Conservation (phyloP, 1,140 invertebrate species). For the Nymphalis io region DNA sequence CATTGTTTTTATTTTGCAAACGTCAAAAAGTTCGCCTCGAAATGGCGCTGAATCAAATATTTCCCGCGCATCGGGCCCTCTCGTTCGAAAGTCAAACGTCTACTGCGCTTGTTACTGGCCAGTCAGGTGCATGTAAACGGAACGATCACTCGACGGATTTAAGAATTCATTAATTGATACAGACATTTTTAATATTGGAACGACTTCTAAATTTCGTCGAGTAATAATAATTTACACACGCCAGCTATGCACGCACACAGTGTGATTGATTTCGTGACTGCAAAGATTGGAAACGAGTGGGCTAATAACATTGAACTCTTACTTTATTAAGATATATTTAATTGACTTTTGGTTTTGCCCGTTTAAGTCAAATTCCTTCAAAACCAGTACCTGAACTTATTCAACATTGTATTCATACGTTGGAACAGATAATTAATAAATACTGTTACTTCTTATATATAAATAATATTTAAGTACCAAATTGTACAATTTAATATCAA, state of each 20-base stretch:
- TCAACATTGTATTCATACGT: too few relatives aligned
- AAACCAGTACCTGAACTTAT: background rate
- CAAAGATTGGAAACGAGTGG: constrained; percentile 27
- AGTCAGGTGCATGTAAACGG: constrained; percentile 45
- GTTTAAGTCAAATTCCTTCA: background rate
- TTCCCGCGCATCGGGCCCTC: constrained; percentile 47
- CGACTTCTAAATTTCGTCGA: constrained; percentile 16
- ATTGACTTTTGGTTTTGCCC: background rate
- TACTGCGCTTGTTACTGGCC: constrained; percentile 57
- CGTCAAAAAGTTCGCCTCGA: constrained; percentile 36
- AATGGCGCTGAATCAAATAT: constrained; percentile 36
- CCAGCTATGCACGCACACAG: constrained; percentile 1
- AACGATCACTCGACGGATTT: constrained; percentile 54
- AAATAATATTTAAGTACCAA: too few relatives aligned
- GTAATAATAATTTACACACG: constrained; percentile 7
- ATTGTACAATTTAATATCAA: too few relatives aligned
- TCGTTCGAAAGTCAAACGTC: constrained; percentile 73
- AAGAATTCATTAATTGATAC: constrained; percentile 2
- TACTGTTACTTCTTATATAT: too few relatives aligned
- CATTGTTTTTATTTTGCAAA: constrained; percentile 29
- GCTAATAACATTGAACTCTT: constrained; percentile 36
- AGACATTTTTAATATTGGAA: background rate
- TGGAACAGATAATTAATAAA: too few relatives aligned
- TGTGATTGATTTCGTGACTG: constrained; percentile 2
- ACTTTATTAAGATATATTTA: constrained; percentile 7